Evolutionary conservation across 2,797 vertebrate species (phyloP).

Genomic region (Notamacropus eugenii): DNA sequence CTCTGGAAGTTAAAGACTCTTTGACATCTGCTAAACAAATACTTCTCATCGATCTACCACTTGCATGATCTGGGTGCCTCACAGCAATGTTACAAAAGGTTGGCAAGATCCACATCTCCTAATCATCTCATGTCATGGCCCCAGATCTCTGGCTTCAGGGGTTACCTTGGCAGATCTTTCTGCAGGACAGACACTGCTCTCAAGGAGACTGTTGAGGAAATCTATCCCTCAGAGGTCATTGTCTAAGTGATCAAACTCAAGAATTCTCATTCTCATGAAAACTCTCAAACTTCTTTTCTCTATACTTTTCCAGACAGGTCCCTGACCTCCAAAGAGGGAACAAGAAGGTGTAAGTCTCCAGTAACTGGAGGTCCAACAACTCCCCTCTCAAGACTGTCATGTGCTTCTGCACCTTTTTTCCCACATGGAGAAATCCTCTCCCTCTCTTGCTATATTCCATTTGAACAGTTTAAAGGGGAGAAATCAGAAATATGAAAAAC

Average conservation of each 20-base stretch:
- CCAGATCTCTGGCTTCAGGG: not conserved
- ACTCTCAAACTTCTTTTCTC: not conserved
- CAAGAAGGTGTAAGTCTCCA: not conserved
- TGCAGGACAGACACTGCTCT: not conserved
- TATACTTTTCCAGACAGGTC: not conserved
- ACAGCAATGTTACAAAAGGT: not conserved
- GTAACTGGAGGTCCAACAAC: not conserved
- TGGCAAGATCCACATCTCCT: not conserved
- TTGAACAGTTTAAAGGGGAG: not conserved
- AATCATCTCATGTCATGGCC: not conserved
- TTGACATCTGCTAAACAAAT: not conserved
- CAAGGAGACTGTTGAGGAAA: not conserved
- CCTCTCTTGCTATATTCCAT: not conserved
- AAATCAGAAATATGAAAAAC: not conserved
- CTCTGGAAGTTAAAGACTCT: not conserved
- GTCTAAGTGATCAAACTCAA: not conserved
- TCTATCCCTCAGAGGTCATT: not conserved
- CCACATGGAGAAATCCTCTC: not conserved
- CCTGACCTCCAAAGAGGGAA: not conserved
- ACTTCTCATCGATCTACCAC: not conserved
- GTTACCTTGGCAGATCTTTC: not conserved
- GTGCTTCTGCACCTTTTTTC: not conserved
- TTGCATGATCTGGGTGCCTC: not conserved
- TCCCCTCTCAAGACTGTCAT: not conserved
- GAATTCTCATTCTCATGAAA: not conserved